Percentiles rank a stretch among this genome's conserved stretches.
Evolutionary conservation across 2,113 vertebrate species (phyloP).

Genomic region (Drymodes brunneopygia): DNA sequence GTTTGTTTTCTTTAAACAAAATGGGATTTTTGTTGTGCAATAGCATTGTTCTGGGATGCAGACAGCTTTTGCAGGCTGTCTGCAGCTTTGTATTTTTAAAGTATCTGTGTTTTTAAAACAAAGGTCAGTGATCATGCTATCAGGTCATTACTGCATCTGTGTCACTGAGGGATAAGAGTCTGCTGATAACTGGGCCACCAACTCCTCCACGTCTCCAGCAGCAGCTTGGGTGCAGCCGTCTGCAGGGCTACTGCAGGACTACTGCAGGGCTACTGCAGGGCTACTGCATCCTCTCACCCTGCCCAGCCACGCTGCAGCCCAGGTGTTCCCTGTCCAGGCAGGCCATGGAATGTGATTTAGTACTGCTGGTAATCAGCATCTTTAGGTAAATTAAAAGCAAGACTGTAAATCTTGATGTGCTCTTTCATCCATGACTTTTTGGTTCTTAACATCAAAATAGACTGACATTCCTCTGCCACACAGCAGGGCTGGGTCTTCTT

Average conservation of each 20-base stretch:
- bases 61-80: constrained; percentile 53
- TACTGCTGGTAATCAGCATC: constrained; percentile 15
- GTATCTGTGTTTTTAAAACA: constrained; percentile 39
- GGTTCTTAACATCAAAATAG: constrained; percentile 33
- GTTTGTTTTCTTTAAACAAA: constrained; percentile 56
- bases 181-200: background rate
- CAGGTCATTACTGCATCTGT: constrained; percentile 5
- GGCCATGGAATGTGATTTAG: background rate
- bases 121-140: constrained; percentile 36
- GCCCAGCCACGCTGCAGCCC: background rate
- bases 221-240: constrained; percentile 17
- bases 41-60: constrained; percentile 46
- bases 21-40: constrained; percentile 52
- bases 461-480: constrained; percentile 17
- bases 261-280: background rate
- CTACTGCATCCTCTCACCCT: background rate
- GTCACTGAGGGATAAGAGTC: background rate
- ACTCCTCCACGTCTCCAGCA: background rate
- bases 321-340: constrained; percentile 7
- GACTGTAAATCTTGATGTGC: background rate
- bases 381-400: constrained; percentile 44
- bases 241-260: constrained; percentile 5
- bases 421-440: constrained; percentile 35
- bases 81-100: constrained; percentile 40
- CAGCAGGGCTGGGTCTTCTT: constrained; percentile 7